A percentile compares a stretch with the other conserved stretches of the same genome.
Conservation (phyloP, 2,888 invertebrate species). For the Caenorhabditis sp. region DNA sequence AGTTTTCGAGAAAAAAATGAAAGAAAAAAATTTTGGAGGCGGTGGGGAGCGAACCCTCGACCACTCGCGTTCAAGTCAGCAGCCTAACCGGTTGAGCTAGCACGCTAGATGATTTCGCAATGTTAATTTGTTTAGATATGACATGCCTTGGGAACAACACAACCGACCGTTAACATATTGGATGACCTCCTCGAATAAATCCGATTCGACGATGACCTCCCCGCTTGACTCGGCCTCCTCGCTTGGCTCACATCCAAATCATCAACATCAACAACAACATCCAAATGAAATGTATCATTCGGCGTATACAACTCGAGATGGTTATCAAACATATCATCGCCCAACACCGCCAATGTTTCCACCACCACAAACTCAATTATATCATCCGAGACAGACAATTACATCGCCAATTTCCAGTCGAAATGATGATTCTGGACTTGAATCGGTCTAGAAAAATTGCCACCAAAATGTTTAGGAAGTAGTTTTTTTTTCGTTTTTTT, state of each 20-base stretch:
- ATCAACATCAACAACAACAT: conserved; percentile 15
- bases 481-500: background rate
- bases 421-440: conserved; percentile 55
- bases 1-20: background rate
- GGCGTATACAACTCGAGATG: conserved; percentile 31
- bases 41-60: too few relatives aligned
- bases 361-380: conserved; percentile 47
- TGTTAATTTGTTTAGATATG: conserved; percentile 49
- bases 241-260: conserved; percentile 21
- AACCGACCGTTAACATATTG: conserved; percentile 50
- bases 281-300: conserved; percentile 26
- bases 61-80: too few relatives aligned
- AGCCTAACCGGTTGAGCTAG: too few relatives aligned
- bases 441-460: conserved; percentile 40
- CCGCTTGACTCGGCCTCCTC: conserved; percentile 52
- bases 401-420: conserved; percentile 29
- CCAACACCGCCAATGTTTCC: conserved; percentile 41
- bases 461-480: background rate
- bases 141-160: conserved; percentile 53
- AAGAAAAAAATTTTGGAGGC: too few relatives aligned
- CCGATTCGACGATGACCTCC: conserved; percentile 48
- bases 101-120: too few relatives aligned
- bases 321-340: conserved; percentile 44
- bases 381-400: conserved; percentile 36
- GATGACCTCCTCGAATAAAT: conserved; percentile 23